Base-by-base conservation (phyloP, 92 coral and sea anemone genomes). In the Phenganax stokvisi region DNA sequence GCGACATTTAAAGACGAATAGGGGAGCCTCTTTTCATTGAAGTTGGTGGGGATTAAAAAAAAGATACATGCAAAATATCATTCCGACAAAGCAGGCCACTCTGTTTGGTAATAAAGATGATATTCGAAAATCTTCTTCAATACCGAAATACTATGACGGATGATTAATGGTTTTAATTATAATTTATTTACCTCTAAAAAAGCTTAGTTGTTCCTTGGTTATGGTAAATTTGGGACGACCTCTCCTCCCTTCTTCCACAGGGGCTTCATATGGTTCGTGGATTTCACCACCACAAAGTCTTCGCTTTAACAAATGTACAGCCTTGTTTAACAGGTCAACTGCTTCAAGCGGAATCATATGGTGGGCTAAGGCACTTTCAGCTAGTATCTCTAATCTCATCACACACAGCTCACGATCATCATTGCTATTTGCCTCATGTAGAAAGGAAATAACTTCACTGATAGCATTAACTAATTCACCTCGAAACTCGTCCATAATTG, bases 141-240 rank as follows among this genome's bases (percentile, higher is more conserved):
- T 37, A 37, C 5, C 0, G 2, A 37, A 37, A 37, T 37, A 37
- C 47, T 37, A 37, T 37, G 47, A 37, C 10, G 10, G 47, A 37
- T 37, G 47, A 37, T 65, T 17, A 11, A 10, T 3, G 31, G 11
- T 9, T 65, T 3, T 17, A 28, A 3, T 28, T 17, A 0, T 17
- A 17, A 53, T 20, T 20, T 29, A 29, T 27, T 82, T 15, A 81
- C 85, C 85, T 74, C 54, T 81, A 58, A 73, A 81, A 74, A 86
- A 86, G 1, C 27, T 17, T 7, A 86, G 58, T 66, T 86, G 86
- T 72, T 86, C 86, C 29, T 81, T 78, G 54, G 89, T 54, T 47
- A 81, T 86, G 47, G 58, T 16, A 75, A 86, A 81, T 66, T 68
- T 86, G 53, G 86, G 89, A 9, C 89, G 57, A 9, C 86, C 86